These are phyloP conservation scores for Drosophila busckii DNA, from an alignment of 1,140 invertebrate species.

Conservation along the genomic window DNA sequence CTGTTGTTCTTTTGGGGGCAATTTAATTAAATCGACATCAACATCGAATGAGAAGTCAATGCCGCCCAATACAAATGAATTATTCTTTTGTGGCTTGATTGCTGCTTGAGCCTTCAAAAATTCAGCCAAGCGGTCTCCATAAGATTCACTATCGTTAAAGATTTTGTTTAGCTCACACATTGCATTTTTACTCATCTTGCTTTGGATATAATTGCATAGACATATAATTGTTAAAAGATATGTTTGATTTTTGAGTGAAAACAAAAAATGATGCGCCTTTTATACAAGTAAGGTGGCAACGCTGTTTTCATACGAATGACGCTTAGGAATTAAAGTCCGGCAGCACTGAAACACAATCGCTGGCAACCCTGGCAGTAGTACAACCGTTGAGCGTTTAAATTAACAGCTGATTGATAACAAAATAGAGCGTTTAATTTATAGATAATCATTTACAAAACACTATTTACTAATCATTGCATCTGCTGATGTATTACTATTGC, in stretches of 20 bases:
- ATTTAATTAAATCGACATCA: slow-evolving; percentile 19
- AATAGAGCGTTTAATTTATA: slow-evolving; percentile 46
- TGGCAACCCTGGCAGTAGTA: not conserved
- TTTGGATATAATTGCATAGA: not conserved
- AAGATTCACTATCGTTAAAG: slow-evolving; percentile 21
- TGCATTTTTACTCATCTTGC: slow-evolving; percentile 12
- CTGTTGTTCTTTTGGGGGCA: slow-evolving; percentile 3
- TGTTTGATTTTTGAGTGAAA: no score
- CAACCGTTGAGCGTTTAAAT: slow-evolving; percentile 3
- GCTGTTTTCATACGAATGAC: no score
- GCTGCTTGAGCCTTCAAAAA: slow-evolving; percentile 18
- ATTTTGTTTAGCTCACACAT: slow-evolving; percentile 20
- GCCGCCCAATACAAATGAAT: slow-evolving; percentile 1
- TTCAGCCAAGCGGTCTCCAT: slow-evolving; percentile 13
- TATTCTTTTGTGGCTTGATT: not conserved
- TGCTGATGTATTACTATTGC: slow-evolving; percentile 18
- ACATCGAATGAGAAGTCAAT: slow-evolving; percentile 14
- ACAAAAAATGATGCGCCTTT: no score
- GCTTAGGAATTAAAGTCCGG: not conserved
- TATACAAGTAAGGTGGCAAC: no score
- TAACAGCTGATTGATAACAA: slow-evolving; percentile 30
- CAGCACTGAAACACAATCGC: not conserved
- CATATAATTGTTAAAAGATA: no score
- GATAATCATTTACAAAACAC: slow-evolving; percentile 44
- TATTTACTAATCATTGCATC: slow-evolving; percentile 56